Conservation (phyloP, 2,888 invertebrate genomes). For the Heliconius hortense region DNA sequence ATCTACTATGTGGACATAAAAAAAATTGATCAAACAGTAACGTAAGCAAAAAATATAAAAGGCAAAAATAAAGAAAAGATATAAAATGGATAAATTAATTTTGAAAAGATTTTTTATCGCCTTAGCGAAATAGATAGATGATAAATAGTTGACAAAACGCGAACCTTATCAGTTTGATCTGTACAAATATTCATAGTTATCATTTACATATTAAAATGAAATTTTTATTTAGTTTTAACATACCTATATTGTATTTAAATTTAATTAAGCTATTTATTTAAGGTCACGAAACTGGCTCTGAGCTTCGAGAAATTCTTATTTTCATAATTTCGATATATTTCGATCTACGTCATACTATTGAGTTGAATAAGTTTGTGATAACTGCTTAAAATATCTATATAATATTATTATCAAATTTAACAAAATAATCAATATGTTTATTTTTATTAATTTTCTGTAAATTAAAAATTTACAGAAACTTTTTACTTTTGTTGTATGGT, state of each 20-base stretch:
- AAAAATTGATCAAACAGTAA: not conserved
- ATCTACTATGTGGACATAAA: not conserved
- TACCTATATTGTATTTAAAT: slow-evolving; percentile 41
- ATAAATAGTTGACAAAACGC: not conserved
- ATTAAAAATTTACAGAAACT: no score
- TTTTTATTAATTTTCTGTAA: not conserved
- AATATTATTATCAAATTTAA: not conserved
- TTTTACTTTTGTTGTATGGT: not conserved
- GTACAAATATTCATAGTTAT: not conserved
- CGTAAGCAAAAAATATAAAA: not conserved
- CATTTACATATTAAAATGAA: not conserved
- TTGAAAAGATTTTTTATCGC: not conserved
- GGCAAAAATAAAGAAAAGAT: not conserved
- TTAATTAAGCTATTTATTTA: slow-evolving; percentile 69
- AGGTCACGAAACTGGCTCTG: slow-evolving; percentile 67
- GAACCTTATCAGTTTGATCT: slow-evolving; percentile 1
- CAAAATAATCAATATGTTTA: not conserved
- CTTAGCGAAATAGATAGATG: not conserved
- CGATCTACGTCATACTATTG: slow-evolving; percentile 33
- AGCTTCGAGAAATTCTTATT: slow-evolving; percentile 55
- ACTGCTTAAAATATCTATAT: not conserved
- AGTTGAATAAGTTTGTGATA: not conserved
- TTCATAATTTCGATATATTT: slow-evolving; percentile 7
- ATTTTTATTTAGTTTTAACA: slow-evolving; percentile 1
- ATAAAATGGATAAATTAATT: not conserved